phyloP scores from a whole-genome alignment of 2,888 invertebrate genomes.

The Prenolepis imparis region DNA sequence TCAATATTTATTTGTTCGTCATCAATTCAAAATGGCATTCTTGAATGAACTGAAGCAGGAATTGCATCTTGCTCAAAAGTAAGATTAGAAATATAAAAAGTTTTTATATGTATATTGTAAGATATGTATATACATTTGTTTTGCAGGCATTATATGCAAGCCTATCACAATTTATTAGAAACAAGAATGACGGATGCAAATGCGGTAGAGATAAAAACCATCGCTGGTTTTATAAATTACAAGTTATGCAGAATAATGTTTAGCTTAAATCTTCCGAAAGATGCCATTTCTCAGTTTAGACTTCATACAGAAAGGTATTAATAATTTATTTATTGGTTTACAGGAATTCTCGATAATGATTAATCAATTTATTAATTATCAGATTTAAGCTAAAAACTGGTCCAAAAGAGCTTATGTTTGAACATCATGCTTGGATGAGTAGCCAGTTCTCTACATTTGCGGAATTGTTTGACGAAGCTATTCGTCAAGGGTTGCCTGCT shows the following conservation, averaged over 20 bases:
- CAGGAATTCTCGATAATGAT: constrained; percentile 11
- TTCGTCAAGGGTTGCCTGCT: constrained; percentile 95
- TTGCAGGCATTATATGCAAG: constrained; percentile 93
- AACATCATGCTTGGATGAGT: constrained; percentile 98
- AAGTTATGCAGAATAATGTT: constrained; percentile 98
- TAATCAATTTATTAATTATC: constrained; percentile 13
- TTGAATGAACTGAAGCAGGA: constrained; percentile 98
- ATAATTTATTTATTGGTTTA: neutral
- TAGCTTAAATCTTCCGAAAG: constrained; percentile 94
- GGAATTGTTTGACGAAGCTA: constrained; percentile 98
- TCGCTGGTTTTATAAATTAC: constrained; percentile 98
- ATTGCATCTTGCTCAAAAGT: constrained; percentile 93
- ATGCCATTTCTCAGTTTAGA: constrained; percentile 97
- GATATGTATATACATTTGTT: constrained; percentile 33
- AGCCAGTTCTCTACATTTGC: constrained; percentile 97
- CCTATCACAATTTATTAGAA: constrained; percentile 96
- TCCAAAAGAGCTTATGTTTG: constrained; percentile 94
- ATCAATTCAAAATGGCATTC: constrained; percentile 99
- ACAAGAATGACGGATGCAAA: constrained; percentile 96
- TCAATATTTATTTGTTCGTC: constrained; percentile 96
- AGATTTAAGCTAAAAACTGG: constrained; percentile 93
- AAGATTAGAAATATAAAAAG: constrained; percentile 73
- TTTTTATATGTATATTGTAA: constrained; percentile 1
- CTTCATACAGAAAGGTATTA: constrained; percentile 93
- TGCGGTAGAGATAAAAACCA: constrained; percentile 96